phyloP scores from a whole-genome alignment of 2,888 invertebrate genomes.

The Pyrocoelia pectoralis region DNA sequence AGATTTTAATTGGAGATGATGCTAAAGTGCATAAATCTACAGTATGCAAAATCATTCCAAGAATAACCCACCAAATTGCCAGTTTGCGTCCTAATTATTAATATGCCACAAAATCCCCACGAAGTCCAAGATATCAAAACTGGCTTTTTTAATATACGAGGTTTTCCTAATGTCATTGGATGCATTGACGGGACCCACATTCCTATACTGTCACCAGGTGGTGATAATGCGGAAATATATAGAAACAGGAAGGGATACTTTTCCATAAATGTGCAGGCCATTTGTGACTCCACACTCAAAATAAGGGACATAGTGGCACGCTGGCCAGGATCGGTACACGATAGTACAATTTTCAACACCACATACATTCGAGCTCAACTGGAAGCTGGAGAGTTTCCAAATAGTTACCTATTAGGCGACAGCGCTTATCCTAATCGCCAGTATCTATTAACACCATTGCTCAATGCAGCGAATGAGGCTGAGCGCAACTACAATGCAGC shows the following conservation, averaged over 20 bases:
- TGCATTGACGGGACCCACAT: not conserved
- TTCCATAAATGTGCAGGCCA: conserved; percentile 46
- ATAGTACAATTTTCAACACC: conserved; percentile 37
- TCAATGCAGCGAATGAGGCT: not conserved
- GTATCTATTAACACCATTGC: not conserved
- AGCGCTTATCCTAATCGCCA: not conserved
- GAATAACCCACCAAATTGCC: not conserved
- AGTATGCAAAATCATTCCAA: not conserved
- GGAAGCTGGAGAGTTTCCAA: not conserved
- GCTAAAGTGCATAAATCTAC: not conserved
- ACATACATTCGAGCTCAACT: conserved; percentile 23
- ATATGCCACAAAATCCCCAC: too few relatives aligned
- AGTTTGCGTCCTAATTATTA: not conserved
- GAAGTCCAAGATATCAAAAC: too few relatives aligned
- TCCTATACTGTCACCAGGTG: conserved; percentile 15
- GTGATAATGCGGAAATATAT: conserved; percentile 43
- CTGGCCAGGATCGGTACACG: too few relatives aligned
- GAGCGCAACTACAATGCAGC: not conserved
- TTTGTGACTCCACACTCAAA: conserved; percentile 40
- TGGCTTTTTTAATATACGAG: not conserved
- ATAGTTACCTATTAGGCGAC: not conserved
- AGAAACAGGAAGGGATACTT: conserved; percentile 46
- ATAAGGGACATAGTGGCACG: conserved; percentile 39
- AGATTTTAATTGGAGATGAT: not conserved
- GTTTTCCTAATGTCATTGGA: not conserved